A percentile compares a stretch with the other conserved stretches of the same genome.
Evolutionary conservation across 2,113 vertebrate species (phyloP).

Genomic region (Mystacornis crossleyi): DNA sequence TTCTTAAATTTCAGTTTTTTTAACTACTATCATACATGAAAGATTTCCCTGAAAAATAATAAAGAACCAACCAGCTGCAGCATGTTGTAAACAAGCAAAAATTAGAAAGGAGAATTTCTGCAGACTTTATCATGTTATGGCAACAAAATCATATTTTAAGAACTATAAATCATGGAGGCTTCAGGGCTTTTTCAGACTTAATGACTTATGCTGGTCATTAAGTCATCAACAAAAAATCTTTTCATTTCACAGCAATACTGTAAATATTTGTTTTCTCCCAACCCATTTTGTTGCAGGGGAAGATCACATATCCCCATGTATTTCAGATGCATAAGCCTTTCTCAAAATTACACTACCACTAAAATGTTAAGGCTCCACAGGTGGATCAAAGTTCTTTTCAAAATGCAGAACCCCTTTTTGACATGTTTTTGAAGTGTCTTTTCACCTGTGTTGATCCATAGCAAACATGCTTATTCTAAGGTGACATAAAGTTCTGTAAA

Average conservation of each 20-base stretch:
- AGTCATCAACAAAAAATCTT: conserved; percentile 50
- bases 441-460: not conserved
- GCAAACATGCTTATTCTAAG: not conserved
- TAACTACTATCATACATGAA: conserved; percentile 33
- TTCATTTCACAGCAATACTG: conserved; percentile 34
- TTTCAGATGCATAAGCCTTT: conserved; percentile 42
- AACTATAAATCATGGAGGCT: conserved; percentile 57
- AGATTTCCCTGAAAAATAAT: conserved; percentile 47
- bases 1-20: conserved; percentile 58
- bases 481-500: not conserved
- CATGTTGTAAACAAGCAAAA: conserved; percentile 35
- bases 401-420: not conserved
- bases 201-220: conserved; percentile 49
- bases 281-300: not conserved
- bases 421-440: not conserved
- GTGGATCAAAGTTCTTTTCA: not conserved
- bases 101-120: conserved; percentile 55
- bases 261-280: conserved; percentile 52
- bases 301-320: not conserved
- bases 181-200: conserved; percentile 47
- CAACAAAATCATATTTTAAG: conserved; percentile 59
- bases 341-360: conserved; percentile 20
- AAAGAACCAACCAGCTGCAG: conserved; percentile 23
- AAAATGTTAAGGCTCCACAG: not conserved
- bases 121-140: conserved; percentile 37